A percentile compares a stretch with the other conserved stretches of the same genome.
phyloP scores from a whole-genome alignment of 2,888 invertebrate genomes.

The Ephialtes manifestator region DNA sequence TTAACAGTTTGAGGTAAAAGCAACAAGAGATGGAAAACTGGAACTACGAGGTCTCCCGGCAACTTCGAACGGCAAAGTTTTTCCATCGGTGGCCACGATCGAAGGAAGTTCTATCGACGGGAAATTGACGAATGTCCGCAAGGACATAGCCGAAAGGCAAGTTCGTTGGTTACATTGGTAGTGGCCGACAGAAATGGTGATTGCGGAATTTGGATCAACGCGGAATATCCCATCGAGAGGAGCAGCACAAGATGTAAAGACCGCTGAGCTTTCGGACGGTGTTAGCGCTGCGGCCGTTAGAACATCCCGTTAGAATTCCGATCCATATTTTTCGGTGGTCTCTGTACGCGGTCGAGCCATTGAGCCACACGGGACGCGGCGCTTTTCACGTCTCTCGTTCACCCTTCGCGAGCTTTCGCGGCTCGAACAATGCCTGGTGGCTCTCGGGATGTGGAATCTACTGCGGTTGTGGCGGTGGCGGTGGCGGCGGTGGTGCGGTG shows the following conservation, averaged over 20 bases:
- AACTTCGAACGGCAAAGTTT: conserved; percentile 52
- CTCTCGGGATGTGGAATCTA: conserved; percentile 49
- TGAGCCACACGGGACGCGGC: conserved; percentile 25
- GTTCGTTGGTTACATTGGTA: not conserved
- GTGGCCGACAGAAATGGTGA: conserved; percentile 29
- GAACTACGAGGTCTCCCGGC: not conserved
- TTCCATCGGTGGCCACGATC: conserved; percentile 24
- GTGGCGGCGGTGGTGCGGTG: conserved; percentile 27
- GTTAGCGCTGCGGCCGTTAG: conserved; percentile 16
- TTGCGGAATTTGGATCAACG: conserved; percentile 56
- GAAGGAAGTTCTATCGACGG: conserved; percentile 38
- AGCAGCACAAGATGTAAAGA: conserved; percentile 31
- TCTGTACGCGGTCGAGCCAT: conserved; percentile 34
- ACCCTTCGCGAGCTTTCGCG: conserved; percentile 38
- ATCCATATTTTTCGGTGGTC: conserved; percentile 53
- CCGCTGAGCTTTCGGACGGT: not conserved
- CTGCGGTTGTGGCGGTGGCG: conserved; percentile 50
- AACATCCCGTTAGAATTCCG: conserved; percentile 57
- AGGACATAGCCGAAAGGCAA: not conserved
- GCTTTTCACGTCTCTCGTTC: conserved; percentile 32
- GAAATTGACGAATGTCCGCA: conserved; percentile 42
- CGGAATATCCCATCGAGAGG: conserved; percentile 40
- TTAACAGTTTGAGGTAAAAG: not conserved
- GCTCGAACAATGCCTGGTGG: conserved; percentile 54
- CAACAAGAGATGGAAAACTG: conserved; percentile 11